Conservation (phyloP, 2,888 invertebrate species). For the Pristionchus exspectatus region DNA sequence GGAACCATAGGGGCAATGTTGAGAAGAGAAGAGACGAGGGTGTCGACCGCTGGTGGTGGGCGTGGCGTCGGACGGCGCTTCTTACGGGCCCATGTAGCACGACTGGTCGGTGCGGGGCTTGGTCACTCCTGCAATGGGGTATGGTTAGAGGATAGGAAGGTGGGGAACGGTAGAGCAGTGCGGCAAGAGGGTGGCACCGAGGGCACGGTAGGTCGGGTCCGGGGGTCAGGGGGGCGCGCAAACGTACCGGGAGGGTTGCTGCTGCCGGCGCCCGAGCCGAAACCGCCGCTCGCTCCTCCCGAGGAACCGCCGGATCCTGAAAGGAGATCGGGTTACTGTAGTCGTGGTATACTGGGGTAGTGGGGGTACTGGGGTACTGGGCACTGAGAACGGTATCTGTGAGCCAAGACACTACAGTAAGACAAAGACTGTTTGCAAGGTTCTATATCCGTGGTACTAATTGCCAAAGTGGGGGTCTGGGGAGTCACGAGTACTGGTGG, state of each 20-base stretch:
- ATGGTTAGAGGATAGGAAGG: not conserved
- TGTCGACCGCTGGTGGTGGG: no score
- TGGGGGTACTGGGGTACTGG: no score
- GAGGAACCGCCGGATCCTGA: not conserved
- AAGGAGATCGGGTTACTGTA: not conserved
- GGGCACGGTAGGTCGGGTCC: not conserved
- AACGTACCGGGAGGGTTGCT: not conserved
- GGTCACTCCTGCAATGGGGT: not conserved
- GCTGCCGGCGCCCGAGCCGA: not conserved
- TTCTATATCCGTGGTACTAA: not conserved
- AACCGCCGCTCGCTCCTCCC: not conserved
- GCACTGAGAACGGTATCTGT: not conserved
- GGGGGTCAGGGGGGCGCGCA: no score
- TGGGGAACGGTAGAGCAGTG: not conserved
- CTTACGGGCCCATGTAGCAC: slow-evolving; percentile 34
- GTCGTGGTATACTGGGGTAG: not conserved
- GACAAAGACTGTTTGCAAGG: no score
- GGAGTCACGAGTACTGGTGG: no score
- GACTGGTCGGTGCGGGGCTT: slow-evolving; percentile 49
- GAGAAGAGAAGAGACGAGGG: no score
- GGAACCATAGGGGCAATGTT: no score
- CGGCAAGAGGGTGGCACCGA: not conserved
- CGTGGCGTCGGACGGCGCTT: no score
- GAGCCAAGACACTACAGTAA: no score
- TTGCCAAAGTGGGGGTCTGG: no score